Percentiles rank a stretch among this genome's conserved stretches.
Conservation (phyloP, 1,140 invertebrate genomes). For the Dufourea novaeangliae region DNA sequence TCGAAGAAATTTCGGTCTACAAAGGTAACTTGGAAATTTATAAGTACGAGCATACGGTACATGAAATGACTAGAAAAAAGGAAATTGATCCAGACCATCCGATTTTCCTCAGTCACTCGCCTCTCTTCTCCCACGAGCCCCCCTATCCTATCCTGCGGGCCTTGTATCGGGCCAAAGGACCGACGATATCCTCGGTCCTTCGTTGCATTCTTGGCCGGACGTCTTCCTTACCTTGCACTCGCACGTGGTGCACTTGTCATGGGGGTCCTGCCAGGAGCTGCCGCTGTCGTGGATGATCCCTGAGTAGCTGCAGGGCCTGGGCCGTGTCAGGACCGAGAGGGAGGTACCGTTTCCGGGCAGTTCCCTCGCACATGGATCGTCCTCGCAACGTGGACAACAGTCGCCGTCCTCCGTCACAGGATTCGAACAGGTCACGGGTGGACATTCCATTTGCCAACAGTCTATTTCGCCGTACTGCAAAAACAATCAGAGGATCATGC, state of each 20-base stretch:
- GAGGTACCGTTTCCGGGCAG: constrained; percentile 69
- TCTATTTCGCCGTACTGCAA: constrained; percentile 92
- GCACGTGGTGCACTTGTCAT: constrained; percentile 88
- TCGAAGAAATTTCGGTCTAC: too few relatives aligned
- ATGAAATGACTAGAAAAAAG: too few relatives aligned
- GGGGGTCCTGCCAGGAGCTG: constrained; percentile 83
- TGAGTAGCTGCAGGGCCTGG: constrained; percentile 83
- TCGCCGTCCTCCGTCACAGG: constrained; percentile 85
- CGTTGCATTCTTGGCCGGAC: constrained; percentile 34
- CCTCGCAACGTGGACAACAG: constrained; percentile 88
- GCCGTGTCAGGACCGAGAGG: constrained; percentile 63
- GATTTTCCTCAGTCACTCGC: constrained; percentile 9
- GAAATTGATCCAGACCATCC: constrained; percentile 14
- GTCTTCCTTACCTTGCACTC: constrained; percentile 88
- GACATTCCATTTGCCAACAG: constrained; percentile 94
- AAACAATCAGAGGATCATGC: constrained; percentile 1
- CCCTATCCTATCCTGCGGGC: constrained; percentile 55
- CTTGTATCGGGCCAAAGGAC: constrained; percentile 41
- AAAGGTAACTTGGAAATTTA: too few relatives aligned
- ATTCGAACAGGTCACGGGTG: constrained; percentile 86
- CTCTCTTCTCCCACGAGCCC: constrained; percentile 34
- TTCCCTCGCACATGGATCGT: constrained; percentile 83
- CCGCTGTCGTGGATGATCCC: constrained; percentile 84
- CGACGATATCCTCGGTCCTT: constrained; percentile 48
- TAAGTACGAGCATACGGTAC: too few relatives aligned